Percentiles rank a stretch among this genome's conserved stretches.
Evolutionary conservation across 2,113 vertebrate species (phyloP).

Genomic region (Ammospiza nelsoni): DNA sequence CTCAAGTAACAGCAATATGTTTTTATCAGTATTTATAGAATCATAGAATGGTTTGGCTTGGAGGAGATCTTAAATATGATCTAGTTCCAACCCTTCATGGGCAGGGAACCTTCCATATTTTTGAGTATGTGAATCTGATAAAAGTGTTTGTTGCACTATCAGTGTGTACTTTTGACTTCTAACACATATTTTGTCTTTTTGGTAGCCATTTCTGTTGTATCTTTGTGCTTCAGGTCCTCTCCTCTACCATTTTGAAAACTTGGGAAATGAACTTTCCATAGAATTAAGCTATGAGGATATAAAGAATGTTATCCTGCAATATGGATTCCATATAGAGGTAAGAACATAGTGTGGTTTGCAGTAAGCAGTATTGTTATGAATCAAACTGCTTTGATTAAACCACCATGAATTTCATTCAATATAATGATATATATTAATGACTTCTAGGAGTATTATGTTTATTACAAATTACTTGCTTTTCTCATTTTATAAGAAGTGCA

Average conservation of each 20-base stretch:
- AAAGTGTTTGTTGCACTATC: background rate
- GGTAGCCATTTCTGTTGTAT: background rate
- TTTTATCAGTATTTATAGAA: background rate
- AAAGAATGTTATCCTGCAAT: conserved; percentile 87
- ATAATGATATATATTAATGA: background rate
- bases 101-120: background rate
- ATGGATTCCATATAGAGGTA: conserved; percentile 96
- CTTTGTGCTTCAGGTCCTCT: conserved; percentile 85
- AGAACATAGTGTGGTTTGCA: conserved; percentile 26
- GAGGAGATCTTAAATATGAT: background rate
- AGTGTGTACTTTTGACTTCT: background rate
- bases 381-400: background rate
- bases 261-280: conserved; percentile 97
- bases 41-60: background rate
- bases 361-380: background rate
- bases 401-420: background rate
- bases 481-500: background rate
- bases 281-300: conserved; percentile 98
- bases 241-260: conserved; percentile 97
- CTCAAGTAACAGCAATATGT: background rate
- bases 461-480: background rate
- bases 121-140: background rate
- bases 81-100: background rate
- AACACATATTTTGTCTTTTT: background rate
- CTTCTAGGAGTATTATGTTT: background rate